These are phyloP conservation scores for Cheilosia scutellata DNA, from an alignment of 2,888 invertebrate species.

Conservation along the genomic window DNA sequence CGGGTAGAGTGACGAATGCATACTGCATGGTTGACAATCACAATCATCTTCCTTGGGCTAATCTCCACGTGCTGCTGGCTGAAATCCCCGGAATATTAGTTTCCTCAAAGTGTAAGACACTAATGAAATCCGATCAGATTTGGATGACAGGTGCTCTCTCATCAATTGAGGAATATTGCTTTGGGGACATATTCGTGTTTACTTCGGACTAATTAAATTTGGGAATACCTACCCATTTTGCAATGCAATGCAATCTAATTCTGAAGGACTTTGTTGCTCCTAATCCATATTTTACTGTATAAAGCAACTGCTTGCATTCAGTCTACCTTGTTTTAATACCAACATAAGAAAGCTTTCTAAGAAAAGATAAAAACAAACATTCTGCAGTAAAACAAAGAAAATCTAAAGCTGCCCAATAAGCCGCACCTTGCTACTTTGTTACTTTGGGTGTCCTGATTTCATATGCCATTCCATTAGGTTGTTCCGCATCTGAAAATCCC, in stretches of 20 bases:
- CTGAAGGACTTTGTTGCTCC: no score
- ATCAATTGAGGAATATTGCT: neutral
- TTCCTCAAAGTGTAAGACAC: slow-evolving; percentile 13
- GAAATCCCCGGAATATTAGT: slow-evolving; percentile 5
- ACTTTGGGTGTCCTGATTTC: slow-evolving; percentile 35
- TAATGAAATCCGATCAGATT: slow-evolving; percentile 35
- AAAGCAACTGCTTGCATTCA: no score
- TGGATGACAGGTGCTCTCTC: slow-evolving; percentile 4
- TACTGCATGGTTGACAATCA: slow-evolving; percentile 24
- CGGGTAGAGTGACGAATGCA: slow-evolving; percentile 32
- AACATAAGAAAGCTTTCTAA: no score
- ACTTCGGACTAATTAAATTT: neutral
- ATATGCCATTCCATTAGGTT: slow-evolving; percentile 35
- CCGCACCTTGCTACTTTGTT: slow-evolving; percentile 36
- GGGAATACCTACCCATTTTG: neutral
- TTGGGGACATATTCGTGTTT: neutral
- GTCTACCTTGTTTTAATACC: no score
- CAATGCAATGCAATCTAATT: no score
- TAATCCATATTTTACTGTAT: no score
- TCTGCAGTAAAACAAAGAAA: neutral
- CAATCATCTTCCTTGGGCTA: slow-evolving; percentile 12
- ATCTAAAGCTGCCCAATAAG: slow-evolving; percentile 25
- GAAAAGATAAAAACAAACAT: neutral
- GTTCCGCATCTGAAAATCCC: slow-evolving; percentile 18
- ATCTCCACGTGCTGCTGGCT: neutral